Conservation (phyloP, 1,140 invertebrate genomes). For the Delia radicum region DNA sequence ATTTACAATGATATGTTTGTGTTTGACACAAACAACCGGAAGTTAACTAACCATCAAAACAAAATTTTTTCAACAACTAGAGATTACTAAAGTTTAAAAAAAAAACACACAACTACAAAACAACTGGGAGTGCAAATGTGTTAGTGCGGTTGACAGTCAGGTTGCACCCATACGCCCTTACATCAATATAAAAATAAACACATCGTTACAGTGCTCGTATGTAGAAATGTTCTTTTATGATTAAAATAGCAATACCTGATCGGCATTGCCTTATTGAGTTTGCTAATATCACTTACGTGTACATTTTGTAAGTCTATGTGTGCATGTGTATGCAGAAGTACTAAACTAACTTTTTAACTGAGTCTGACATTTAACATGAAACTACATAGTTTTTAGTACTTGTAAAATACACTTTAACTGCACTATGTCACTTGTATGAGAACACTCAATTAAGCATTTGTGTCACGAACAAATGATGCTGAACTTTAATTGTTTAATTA, state of each 20-base stretch:
- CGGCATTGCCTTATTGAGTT: neutral
- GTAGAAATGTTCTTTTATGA: neutral
- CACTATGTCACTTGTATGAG: neutral
- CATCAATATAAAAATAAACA: neutral
- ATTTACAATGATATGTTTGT: too few relatives aligned
- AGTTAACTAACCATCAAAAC: neutral
- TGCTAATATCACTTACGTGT: neutral
- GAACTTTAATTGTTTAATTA: too few relatives aligned
- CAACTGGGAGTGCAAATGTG: too few relatives aligned
- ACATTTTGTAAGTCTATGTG: neutral
- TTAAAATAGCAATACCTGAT: neutral
- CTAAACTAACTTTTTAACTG: too few relatives aligned
- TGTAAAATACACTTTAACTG: too few relatives aligned
- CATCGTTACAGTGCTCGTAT: too few relatives aligned
- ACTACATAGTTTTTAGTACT: neutral
- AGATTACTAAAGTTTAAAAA: neutral
- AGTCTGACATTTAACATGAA: neutral
- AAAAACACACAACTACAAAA: too few relatives aligned
- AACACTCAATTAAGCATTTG: neutral
- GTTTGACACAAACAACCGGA: neutral
- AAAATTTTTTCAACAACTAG: neutral
- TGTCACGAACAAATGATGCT: too few relatives aligned
- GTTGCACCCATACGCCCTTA: too few relatives aligned
- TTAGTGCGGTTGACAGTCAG: too few relatives aligned
- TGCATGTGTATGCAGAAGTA: too few relatives aligned